Evolutionary conservation across 2,797 vertebrate species (phyloP), one percentile per base, ranked within the genome.

Genomic region (Pampus argenteus): DNA sequence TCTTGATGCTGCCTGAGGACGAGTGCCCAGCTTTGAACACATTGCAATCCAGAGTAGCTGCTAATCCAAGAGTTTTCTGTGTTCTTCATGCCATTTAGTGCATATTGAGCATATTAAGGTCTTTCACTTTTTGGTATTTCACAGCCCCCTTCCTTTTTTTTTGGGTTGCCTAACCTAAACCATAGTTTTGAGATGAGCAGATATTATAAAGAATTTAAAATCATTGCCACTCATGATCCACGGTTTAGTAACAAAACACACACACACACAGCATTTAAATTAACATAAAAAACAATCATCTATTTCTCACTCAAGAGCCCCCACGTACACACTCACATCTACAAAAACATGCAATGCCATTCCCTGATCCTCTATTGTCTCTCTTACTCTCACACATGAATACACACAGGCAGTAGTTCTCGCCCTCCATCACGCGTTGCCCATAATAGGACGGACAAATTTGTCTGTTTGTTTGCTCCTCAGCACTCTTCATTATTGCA

Each of bases 401-500:
- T 15, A 36, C 25, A 56, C 20, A n/a, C 64, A 64, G 20, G 13
- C 10, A 56, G 38, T 64, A 13, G 2, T 25, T 62, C 58, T 34
- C 10, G 0, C 48, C 60, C 64, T 71, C 66, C 54, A 74, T 82
- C 82, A 61, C 48, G 48, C 11, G 0, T 51, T 72, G 36, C 38
- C 73, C 71, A 38, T 74, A 78, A 74, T 68, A 71, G 79, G 59
- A 81, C 83, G 76, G 74, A 76, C 58, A 82, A 71, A 74, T 81
- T 20, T 84, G 79, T 80, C 57, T 80, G 74, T 83, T 83, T 89
- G 84, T 84, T 86, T 86, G 78, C 71, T 72, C 69, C 71, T 67
- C 60, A 28, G 20, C 34, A 2, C 64, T 73, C 81, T 85, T 87
- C 83, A 88, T 92, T 86, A 89, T 84, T 72, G 66, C 74, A 67